Base-by-base conservation (phyloP, 2,888 invertebrate genomes). In the Ochropacha duplaris region DNA sequence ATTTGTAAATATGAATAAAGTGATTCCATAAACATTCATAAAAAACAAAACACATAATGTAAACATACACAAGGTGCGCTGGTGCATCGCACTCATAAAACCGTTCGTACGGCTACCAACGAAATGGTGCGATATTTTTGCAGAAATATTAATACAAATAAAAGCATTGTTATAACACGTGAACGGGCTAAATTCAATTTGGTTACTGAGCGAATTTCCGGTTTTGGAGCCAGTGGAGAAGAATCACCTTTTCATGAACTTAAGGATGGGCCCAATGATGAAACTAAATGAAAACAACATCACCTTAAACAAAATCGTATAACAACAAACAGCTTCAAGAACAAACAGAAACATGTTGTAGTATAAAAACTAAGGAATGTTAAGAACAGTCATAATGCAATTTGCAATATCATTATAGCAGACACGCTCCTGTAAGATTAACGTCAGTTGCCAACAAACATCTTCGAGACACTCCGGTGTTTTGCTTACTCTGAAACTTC, bases 401-500 rank as follows among this genome's bases (percentile, higher is more conserved):
- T 85, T 84, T 84, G 84, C 80, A 83, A 82, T 85, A 83, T 82
- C 82, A 83, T 86, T 86, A 85, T 78, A 74, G 71, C 75, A 79
- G 76, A 68, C 76, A 58, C 72, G 68, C 69, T 68, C 68, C 66
- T 31, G 31, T 24, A 64, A 76, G 79, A 84, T 82, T 84, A 86
- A 86, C 81, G 82, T 76, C 76, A 81, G 70, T 81, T 76, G 69
- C 71, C 70, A 72, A 77, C 76, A 77, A 72, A 77, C 76, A 77
- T 51, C 56, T 49, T 54, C 50, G 26, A 19, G 19, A 14, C 52
- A 34, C 28, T 22, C 52, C 31, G 52, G 52, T 54, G 59, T 59
- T 58, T 58, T 54, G 57, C 57, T 58, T 55, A 59, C 56, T 59
- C 59, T 22, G 39, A 54, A 58, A 59, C 50, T 59, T 59, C 14